phyloP scores from a whole-genome alignment of 2,113 vertebrate species.

The Lamprologus ornatipinnis region DNA sequence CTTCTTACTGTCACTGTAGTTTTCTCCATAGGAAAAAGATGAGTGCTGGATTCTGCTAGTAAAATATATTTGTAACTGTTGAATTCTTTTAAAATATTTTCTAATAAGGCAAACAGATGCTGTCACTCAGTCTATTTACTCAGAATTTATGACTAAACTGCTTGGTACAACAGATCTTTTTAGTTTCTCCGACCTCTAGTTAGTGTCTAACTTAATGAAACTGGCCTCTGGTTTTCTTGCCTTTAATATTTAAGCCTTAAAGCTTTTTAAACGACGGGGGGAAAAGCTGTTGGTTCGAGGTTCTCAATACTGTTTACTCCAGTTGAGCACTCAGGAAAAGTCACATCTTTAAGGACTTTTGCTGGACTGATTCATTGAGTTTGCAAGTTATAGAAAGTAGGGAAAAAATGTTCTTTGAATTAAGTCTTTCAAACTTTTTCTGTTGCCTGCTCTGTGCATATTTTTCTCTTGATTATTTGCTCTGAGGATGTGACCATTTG shows the following conservation, averaged over 20 bases:
- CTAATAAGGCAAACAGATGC: not conserved
- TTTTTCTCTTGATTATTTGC: not conserved
- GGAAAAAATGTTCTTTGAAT: not conserved
- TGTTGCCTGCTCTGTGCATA: not conserved
- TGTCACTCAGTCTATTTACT: not conserved
- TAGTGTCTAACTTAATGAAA: not conserved
- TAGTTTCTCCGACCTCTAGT: not conserved
- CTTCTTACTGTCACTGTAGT: not conserved
- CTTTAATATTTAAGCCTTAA: not conserved
- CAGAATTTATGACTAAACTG: too few species aligned
- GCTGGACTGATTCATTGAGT: not conserved
- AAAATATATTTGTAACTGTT: not conserved
- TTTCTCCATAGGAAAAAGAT: not conserved
- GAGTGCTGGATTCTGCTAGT: not conserved
- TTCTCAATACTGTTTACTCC: not conserved
- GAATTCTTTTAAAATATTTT: not conserved
- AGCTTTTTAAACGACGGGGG: not conserved
- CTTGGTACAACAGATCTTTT: too few species aligned
- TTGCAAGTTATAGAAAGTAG: not conserved
- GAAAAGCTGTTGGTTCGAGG: rapidly evolving
- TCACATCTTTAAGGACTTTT: not conserved
- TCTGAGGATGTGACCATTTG: not conserved
- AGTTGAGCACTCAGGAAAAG: not conserved
- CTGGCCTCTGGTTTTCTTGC: not conserved
- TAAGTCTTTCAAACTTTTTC: not conserved